Conservation (phyloP, 2,888 invertebrate species). For the Papilio demoleus region DNA sequence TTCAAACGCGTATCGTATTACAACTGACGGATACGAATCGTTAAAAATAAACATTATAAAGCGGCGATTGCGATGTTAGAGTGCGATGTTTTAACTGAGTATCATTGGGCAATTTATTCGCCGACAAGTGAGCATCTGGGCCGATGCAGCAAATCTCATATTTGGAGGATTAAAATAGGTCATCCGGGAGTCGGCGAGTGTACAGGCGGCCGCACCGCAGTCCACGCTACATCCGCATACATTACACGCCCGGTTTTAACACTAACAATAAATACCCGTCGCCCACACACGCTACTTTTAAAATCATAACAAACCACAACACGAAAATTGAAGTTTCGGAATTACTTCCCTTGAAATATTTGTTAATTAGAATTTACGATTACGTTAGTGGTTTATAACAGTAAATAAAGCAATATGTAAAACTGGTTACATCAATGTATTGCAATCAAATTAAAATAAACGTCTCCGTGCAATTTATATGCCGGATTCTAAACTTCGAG, state of each 20-base stretch:
- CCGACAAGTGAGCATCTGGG: slow-evolving; percentile 35
- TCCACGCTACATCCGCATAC: slow-evolving; percentile 52
- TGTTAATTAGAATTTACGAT: background rate
- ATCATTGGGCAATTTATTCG: slow-evolving; percentile 41
- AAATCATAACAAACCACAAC: slow-evolving; percentile 43
- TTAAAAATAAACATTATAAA: slow-evolving; percentile 33
- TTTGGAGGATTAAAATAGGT: slow-evolving; percentile 61
- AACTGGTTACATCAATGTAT: slow-evolving; percentile 17
- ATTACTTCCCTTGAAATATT: slow-evolving; percentile 2
- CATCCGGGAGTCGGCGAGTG: slow-evolving; percentile 55
- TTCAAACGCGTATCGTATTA: slow-evolving; percentile 28
- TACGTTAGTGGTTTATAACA: background rate
- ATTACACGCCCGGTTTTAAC: slow-evolving; percentile 50
- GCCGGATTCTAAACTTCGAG: slow-evolving; percentile 6
- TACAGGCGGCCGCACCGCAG: slow-evolving; percentile 41
- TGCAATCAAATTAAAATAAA: slow-evolving; percentile 14
- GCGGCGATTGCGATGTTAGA: slow-evolving; percentile 52
- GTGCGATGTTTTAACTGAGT: slow-evolving; percentile 54
- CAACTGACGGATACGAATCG: slow-evolving; percentile 28
- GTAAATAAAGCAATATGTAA: background rate
- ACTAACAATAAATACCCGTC: slow-evolving; percentile 49
- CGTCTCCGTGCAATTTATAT: slow-evolving; percentile 6
- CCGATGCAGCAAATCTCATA: slow-evolving; percentile 56
- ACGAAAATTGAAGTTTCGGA: slow-evolving; percentile 9
- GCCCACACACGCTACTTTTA: slow-evolving; percentile 40